Evolutionary conservation across 2,888 invertebrate species (phyloP), one percentile per base, ranked within the genome.

Genomic region (Nymphalis polychloros): DNA sequence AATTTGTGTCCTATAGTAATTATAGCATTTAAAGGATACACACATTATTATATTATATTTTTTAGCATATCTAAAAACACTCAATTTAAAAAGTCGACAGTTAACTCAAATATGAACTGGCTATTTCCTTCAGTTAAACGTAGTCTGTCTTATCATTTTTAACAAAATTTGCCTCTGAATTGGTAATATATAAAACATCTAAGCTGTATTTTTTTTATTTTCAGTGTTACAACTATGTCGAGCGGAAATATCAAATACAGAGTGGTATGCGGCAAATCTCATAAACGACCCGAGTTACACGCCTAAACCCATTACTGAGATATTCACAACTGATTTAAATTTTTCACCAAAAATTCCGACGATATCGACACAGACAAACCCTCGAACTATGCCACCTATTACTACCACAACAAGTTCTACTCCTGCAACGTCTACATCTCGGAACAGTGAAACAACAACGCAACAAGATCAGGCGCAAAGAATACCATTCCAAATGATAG

Each of bases 171-270:
- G 13, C 41, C 13, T 4, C 13, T 41, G 4, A 4, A 41, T 13
- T 13, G 13, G 13, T 41, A 41, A 41, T 46, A 27, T 31, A 16
- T 52, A 41, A 31, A n/a, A 46, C 41, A 23, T n/a, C 16, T 31
- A 55, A 55, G 8, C 6, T 8, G 10, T 53, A 3, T 53, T 23
- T 53, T 70, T n/a, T 62, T 68, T 49, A 49, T 89, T 55, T 90
- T 47, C 89, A 92, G 92, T 91, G 82, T 84, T 91, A 84, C 88
- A 90, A 86, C 83, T 87, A 82, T 88, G 90, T 81, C 85, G 84
- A 86, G 88, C 89, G 73, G 84, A 89, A 80, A 82, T 83, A 79
- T 77, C 81, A 31, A 81, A 83, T 67, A 79, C 82, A 72, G 86
- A 85, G 77, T 92, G 92, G 92, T 90, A 86, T 79, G 84, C 90